Conservation (phyloP, 2,888 invertebrate species). For the Parnassius mnemosyne region DNA sequence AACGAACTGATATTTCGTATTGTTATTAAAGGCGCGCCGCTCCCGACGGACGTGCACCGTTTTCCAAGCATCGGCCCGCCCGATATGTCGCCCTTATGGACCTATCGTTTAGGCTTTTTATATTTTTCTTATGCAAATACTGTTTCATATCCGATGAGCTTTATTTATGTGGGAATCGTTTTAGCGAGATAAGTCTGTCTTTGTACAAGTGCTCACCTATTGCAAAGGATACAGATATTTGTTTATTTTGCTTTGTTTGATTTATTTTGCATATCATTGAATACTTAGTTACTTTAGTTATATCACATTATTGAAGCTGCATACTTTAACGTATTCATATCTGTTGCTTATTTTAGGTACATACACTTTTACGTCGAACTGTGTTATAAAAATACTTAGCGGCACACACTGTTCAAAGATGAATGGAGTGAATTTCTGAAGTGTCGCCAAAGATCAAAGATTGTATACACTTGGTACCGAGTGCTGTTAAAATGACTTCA, state of each 20-base stretch:
- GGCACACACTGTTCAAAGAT: conserved; percentile 16
- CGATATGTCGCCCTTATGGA: conserved; percentile 72
- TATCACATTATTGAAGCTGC: too few species aligned
- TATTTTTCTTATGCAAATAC: conserved; percentile 81
- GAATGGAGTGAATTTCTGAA: conserved; percentile 41
- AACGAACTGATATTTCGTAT: conserved; percentile 81
- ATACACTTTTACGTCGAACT: not conserved
- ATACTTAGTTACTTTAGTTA: not conserved
- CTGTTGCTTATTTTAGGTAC: too few species aligned
- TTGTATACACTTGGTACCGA: conserved; percentile 52
- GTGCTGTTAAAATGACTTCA: conserved; percentile 72
- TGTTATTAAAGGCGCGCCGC: conserved; percentile 75
- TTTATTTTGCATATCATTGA: not conserved
- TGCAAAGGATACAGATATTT: conserved; percentile 68
- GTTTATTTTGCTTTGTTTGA: conserved; percentile 21
- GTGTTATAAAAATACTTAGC: not conserved
- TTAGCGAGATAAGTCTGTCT: conserved; percentile 76
- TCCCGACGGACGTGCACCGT: conserved; percentile 67
- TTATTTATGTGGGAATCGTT: conserved; percentile 81
- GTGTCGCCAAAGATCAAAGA: conserved; percentile 74
- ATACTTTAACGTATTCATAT: too few species aligned
- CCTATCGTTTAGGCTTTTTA: conserved; percentile 79
- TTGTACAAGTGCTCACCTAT: conserved; percentile 68
- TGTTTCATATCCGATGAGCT: conserved; percentile 80
- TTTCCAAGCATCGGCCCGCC: conserved; percentile 51